Conservation (phyloP, 2,113 vertebrate genomes). For the Gnathonemus echidnorhynchus region DNA sequence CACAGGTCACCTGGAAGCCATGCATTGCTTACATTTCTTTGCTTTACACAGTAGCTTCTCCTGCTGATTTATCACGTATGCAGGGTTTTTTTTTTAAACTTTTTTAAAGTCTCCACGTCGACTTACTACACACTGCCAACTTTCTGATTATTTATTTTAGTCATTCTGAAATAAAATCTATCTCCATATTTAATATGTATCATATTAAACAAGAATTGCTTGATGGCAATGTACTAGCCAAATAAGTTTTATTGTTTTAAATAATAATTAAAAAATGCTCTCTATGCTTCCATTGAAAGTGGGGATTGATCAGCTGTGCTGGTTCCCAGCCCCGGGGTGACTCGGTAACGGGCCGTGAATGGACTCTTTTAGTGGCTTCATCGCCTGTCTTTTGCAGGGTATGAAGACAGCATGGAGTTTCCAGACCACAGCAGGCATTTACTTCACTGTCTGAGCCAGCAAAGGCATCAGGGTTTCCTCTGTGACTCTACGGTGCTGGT, state of each 20-base stretch:
- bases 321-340: not conserved
- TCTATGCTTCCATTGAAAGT: not conserved
- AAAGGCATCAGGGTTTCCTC: conserved; percentile 97
- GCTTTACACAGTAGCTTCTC: not conserved
- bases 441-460: conserved; percentile 99
- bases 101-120: not conserved
- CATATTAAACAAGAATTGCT: not conserved
- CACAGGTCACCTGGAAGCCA: not conserved
- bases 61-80: not conserved
- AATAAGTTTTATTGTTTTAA: not conserved
- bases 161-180: not conserved
- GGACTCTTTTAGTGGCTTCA: conserved; percentile 10
- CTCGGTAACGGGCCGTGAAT: not conserved
- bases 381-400: conserved; percentile 70
- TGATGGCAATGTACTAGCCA: not conserved
- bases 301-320: not conserved
- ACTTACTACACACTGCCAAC: not conserved
- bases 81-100: not conserved
- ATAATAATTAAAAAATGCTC: not conserved
- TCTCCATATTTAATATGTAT: not conserved
- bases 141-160: not conserved
- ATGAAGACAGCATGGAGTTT: conserved; percentile 99
- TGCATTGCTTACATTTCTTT: not conserved
- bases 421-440: conserved; percentile 99
- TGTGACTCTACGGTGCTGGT: conserved; percentile 98